These are phyloP conservation scores for Pomacea canaliculata DNA, from an alignment of 2,888 invertebrate species.

Conservation along the genomic window DNA sequence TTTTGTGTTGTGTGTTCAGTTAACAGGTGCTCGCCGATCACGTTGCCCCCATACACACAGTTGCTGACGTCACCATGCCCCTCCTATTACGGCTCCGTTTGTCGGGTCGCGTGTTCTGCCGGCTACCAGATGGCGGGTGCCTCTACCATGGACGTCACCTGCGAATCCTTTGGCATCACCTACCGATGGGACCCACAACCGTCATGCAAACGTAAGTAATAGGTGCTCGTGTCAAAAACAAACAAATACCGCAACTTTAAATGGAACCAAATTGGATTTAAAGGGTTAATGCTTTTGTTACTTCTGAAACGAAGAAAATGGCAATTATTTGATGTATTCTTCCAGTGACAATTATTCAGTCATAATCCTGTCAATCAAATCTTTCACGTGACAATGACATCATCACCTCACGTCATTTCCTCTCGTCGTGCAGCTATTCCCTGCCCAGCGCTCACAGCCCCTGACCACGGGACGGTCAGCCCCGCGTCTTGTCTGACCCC, in stretches of 20 bases:
- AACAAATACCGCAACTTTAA: too few relatives aligned
- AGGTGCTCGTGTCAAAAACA: too few relatives aligned
- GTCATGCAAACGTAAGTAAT: slow-evolving; percentile 19
- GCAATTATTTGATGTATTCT: too few relatives aligned
- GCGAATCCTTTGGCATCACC: background rate
- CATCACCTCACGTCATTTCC: background rate
- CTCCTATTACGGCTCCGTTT: slow-evolving; percentile 12
- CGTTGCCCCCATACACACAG: background rate
- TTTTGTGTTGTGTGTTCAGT: background rate
- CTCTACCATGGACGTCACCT: slow-evolving; percentile 5
- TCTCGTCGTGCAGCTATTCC: background rate
- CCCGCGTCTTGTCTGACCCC: slow-evolving; percentile 2
- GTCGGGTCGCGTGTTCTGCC: slow-evolving; percentile 3
- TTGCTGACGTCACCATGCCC: slow-evolving; percentile 20
- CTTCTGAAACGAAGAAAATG: too few relatives aligned
- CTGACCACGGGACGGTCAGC: slow-evolving; percentile 3
- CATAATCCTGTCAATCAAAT: too few relatives aligned
- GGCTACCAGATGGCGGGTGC: slow-evolving; percentile 4
- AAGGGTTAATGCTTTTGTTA: too few relatives aligned
- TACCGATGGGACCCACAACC: slow-evolving; percentile 3
- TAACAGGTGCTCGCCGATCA: slow-evolving; percentile 8
- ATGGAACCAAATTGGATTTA: too few relatives aligned
- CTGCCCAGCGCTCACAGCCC: slow-evolving; percentile 5
- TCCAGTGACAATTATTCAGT: too few relatives aligned
- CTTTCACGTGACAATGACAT: too few relatives aligned